phyloP scores from a whole-genome alignment of 2,888 invertebrate genomes.

The Tetragonisca angustula region DNA sequence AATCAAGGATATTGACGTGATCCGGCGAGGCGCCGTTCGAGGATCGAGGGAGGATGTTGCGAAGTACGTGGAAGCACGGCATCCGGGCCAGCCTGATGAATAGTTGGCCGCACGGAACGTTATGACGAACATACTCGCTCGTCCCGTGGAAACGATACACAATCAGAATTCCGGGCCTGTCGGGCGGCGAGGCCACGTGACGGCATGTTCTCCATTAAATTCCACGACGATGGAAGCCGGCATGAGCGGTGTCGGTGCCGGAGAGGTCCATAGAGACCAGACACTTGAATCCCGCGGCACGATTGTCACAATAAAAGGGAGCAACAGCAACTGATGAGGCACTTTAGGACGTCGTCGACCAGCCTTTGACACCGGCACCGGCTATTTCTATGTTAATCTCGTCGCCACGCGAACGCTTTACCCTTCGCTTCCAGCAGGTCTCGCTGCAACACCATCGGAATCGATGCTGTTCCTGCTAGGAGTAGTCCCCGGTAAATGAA shows the following conservation, averaged over 20 bases:
- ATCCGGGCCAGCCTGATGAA: constrained; percentile 16
- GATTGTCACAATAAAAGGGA: not conserved
- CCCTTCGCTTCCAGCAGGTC: not conserved
- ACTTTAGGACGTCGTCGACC: not conserved
- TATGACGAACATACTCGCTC: constrained; percentile 79
- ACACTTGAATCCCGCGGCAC: constrained; percentile 53
- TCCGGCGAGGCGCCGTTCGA: constrained; percentile 75
- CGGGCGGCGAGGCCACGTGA: constrained; percentile 66
- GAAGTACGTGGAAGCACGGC: constrained; percentile 49
- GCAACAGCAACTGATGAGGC: constrained; percentile 10
- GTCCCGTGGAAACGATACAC: constrained; percentile 77
- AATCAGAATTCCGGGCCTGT: constrained; percentile 79
- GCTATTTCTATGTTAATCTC: constrained; percentile 54
- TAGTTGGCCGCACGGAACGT: constrained; percentile 65
- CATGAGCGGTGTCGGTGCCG: constrained; percentile 70
- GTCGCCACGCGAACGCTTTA: not conserved
- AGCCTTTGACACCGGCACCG: constrained; percentile 40
- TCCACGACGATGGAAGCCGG: constrained; percentile 71
- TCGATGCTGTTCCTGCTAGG: not conserved
- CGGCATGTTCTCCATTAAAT: constrained; percentile 78
- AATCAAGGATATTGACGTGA: constrained; percentile 76
- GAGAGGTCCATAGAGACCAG: constrained; percentile 40
- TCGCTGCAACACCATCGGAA: not conserved
- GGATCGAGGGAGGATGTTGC: constrained; percentile 49
- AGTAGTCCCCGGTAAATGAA: not conserved